These are phyloP conservation scores for Sericinus montela DNA, from an alignment of 2,888 invertebrate species.

Conservation along the genomic window DNA sequence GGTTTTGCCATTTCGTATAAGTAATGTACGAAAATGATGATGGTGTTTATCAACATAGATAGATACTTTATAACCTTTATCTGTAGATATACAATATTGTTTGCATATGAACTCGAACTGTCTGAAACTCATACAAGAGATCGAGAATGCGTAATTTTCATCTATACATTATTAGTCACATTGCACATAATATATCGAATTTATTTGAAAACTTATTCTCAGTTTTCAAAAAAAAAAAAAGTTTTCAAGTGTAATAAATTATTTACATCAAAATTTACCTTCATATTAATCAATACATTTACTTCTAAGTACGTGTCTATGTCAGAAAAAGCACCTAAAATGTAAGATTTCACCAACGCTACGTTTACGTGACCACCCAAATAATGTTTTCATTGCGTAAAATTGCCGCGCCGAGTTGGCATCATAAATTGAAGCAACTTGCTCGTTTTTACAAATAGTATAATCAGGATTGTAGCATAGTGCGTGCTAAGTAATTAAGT, in stretches of 20 bases:
- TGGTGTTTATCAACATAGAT: too few relatives aligned
- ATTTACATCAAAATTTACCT: not conserved
- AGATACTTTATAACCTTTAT: too few relatives aligned
- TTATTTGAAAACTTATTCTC: too few relatives aligned
- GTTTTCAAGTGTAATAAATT: too few relatives aligned
- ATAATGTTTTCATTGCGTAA: conserved; percentile 28
- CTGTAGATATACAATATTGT: too few relatives aligned
- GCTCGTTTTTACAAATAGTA: conserved; percentile 12
- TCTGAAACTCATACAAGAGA: too few relatives aligned
- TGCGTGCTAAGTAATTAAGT: not conserved
- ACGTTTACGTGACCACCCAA: conserved; percentile 22
- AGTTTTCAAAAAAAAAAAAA: too few relatives aligned
- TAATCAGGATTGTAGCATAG: conserved; percentile 7
- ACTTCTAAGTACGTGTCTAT: conserved; percentile 5
- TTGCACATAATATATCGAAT: not conserved
- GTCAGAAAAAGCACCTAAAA: conserved; percentile 8
- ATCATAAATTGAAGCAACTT: conserved; percentile 22
- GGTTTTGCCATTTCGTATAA: too few relatives aligned
- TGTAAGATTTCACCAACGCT: conserved; percentile 20
- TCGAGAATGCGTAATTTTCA: too few relatives aligned
- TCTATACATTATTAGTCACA: too few relatives aligned
- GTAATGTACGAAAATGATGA: too few relatives aligned
- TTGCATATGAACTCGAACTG: too few relatives aligned
- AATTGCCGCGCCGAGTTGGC: conserved; percentile 24
- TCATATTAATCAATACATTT: conserved; percentile 3